Conservation (phyloP, 2,113 vertebrate species). For the Pangasianodon hypophthalmus region DNA sequence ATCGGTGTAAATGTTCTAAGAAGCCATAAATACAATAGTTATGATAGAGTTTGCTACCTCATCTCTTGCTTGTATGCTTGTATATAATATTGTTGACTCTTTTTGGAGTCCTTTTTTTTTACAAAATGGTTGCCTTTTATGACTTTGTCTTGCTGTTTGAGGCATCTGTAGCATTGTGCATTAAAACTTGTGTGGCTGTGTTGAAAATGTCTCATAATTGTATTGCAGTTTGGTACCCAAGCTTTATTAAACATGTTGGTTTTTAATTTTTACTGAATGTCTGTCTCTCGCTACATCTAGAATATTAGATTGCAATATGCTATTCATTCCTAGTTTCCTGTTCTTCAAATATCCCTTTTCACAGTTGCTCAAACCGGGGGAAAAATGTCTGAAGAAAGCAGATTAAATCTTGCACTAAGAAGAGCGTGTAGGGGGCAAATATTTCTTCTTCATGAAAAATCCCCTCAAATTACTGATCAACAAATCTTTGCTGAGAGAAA, state of each 20-base stretch:
- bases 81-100: slow-evolving; percentile 74
- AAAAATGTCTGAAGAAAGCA: slow-evolving; percentile 11
- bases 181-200: slow-evolving; percentile 84
- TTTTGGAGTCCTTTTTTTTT: slow-evolving; percentile 68
- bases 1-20: slow-evolving; percentile 69
- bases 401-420: slow-evolving; percentile 21
- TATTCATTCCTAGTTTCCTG: slow-evolving; percentile 75
- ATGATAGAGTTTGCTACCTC: slow-evolving; percentile 78
- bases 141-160: slow-evolving; percentile 71
- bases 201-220: slow-evolving; percentile 85
- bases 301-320: slow-evolving; percentile 78
- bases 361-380: background rate
- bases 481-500: background rate
- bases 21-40: slow-evolving; percentile 71
- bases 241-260: slow-evolving; percentile 95
- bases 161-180: slow-evolving; percentile 81
- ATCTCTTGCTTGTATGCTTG: slow-evolving; percentile 76
- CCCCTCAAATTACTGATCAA: background rate
- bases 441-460: slow-evolving; percentile 19
- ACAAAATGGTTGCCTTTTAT: slow-evolving; percentile 61
- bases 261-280: slow-evolving; percentile 95
- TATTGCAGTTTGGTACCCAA: slow-evolving; percentile 90
- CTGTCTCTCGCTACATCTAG: slow-evolving; percentile 97
- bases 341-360: slow-evolving; percentile 91
- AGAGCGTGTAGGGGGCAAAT: background rate